Percentiles rank a stretch among this genome's conserved stretches.
These are phyloP conservation scores for Clarias platycephalus DNA, from an alignment of 2,797 vertebrate genomes.

Conservation along the genomic window DNA sequence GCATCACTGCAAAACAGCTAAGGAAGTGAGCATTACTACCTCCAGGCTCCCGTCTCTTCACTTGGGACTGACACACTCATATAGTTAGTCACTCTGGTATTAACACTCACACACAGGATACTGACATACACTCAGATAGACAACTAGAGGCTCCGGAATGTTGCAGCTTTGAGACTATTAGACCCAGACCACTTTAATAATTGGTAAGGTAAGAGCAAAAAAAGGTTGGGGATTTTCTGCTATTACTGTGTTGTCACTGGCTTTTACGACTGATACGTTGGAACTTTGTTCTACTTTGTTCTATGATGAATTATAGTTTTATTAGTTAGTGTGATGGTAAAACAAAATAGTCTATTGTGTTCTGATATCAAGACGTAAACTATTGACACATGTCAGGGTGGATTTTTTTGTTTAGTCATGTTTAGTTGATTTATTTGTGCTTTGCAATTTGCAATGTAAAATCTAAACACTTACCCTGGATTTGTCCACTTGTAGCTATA, in stretches of 20 bases:
- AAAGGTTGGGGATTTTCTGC: not conserved
- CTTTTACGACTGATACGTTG: not conserved
- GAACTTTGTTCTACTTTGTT: not conserved
- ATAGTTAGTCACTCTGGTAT: conserved; percentile 28
- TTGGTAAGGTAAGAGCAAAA: conserved; percentile 57
- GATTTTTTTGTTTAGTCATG: not conserved
- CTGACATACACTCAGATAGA: conserved; percentile 24
- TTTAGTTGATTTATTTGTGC: not conserved
- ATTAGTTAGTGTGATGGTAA: not conserved
- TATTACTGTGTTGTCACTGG: not conserved
- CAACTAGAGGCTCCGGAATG: conserved; percentile 52
- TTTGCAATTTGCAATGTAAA: not conserved
- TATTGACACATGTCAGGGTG: not conserved
- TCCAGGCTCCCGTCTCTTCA: conserved; percentile 49
- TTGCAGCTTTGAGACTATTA: conserved; percentile 50
- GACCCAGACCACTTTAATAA: conserved; percentile 40
- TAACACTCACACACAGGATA: conserved; percentile 28
- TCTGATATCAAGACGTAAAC: not conserved
- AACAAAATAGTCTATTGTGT: not conserved
- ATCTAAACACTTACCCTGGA: not conserved
- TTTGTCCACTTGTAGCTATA: not conserved
- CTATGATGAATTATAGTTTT: not conserved
- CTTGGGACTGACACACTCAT: conserved; percentile 29
- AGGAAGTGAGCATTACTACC: conserved; percentile 60
- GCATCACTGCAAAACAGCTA: conserved; percentile 63